These are phyloP conservation scores for Pseudorhiza aurosa DNA, from an alignment of 30 jellyfish, hydroid and myxozoan species.

Conservation along the genomic window DNA sequence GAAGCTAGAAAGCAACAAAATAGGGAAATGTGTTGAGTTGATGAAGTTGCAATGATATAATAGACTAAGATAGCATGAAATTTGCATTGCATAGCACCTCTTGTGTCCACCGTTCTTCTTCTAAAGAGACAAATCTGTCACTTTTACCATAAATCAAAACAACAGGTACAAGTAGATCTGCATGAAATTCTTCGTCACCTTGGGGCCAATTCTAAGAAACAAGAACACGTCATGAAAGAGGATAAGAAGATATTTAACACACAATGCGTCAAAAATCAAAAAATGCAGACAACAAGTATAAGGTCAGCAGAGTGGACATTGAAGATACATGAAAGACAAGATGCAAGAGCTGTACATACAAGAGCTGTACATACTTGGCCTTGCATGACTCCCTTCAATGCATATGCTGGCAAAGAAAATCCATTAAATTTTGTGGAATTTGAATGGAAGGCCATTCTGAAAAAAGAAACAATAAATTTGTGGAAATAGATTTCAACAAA, in stretches of 20 bases:
- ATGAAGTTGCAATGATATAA: neutral
- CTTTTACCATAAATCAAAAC: constrained; percentile 80
- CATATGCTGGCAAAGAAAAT: constrained; percentile 82
- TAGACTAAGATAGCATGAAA: no score
- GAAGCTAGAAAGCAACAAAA: no score
- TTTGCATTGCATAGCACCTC: constrained; percentile 84
- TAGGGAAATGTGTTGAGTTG: no score
- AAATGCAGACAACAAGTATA: neutral
- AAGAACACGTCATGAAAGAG: neutral
- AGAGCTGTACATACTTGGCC: constrained; percentile 83
- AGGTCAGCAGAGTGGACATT: no score
- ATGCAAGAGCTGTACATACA: no score
- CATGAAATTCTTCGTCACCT: constrained; percentile 87
- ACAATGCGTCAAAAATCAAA: neutral
- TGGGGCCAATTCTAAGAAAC: constrained; percentile 88
- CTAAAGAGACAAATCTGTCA: constrained; percentile 84
- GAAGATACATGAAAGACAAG: neutral
- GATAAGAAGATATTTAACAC: neutral
- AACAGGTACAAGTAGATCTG: constrained; percentile 89
- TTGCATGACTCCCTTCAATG: constrained; percentile 91
- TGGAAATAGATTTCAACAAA: no score
- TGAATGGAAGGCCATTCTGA: constrained; percentile 97
- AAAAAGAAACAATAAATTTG: neutral
- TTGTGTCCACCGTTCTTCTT: constrained; percentile 91
- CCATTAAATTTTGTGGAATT: constrained; percentile 27